phyloP scores from a whole-genome alignment of 2,888 invertebrate genomes.

The Dendrolimus houi region DNA sequence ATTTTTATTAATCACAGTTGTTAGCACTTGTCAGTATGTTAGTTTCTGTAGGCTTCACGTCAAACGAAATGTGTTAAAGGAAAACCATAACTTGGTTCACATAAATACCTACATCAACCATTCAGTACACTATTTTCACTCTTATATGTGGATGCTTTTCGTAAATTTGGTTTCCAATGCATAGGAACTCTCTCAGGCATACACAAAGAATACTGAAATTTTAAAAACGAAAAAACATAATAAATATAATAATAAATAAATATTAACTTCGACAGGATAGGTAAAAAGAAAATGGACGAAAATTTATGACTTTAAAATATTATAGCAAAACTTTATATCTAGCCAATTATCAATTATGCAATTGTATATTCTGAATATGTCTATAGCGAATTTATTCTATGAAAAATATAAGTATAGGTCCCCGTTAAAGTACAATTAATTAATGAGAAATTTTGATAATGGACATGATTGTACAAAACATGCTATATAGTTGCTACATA shows the following conservation, averaged over 20 bases:
- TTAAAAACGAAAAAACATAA: constrained; percentile 32
- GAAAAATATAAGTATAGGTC: background rate
- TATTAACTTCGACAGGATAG: background rate
- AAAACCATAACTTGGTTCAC: constrained; percentile 17
- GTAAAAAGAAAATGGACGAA: background rate
- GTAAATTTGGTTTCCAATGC: constrained; percentile 75
- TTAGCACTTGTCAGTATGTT: constrained; percentile 14
- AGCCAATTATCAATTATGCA: background rate
- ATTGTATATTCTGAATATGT: background rate
- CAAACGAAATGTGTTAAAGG: constrained; percentile 7
- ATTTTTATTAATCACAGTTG: constrained; percentile 22
- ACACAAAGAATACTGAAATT: constrained; percentile 75
- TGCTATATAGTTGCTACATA: constrained; percentile 57
- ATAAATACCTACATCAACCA: constrained; percentile 70
- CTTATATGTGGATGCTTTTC: constrained; percentile 74
- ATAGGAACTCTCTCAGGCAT: constrained; percentile 75
- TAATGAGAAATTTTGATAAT: constrained; percentile 8
- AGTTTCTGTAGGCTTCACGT: constrained; percentile 29
- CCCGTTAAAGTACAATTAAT: background rate
- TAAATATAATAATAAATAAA: background rate
- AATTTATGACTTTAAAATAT: background rate
- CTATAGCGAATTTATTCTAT: background rate
- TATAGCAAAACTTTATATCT: background rate
- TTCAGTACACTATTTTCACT: constrained; percentile 76
- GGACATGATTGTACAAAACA: constrained; percentile 50